Conservation (phyloP, 2,888 invertebrate species). For the Drosophila leonis region DNA sequence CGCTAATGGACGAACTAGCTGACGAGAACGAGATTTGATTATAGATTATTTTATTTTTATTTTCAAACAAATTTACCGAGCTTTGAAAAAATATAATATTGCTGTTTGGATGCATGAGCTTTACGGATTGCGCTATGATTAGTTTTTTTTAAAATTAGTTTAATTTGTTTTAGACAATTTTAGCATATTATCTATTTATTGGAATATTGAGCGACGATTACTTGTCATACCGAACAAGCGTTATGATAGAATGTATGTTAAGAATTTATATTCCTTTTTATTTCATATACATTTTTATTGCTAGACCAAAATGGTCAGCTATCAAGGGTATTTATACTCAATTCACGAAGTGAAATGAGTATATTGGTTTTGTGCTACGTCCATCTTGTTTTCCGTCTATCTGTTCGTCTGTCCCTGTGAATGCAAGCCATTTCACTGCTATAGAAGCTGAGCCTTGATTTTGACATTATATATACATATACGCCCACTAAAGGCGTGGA, state of each 20-base stretch:
- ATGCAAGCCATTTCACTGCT: too few relatives aligned
- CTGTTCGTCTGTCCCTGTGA: too few relatives aligned
- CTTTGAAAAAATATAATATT: neutral
- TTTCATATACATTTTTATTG: neutral
- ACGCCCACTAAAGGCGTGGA: too few relatives aligned
- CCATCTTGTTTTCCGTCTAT: too few relatives aligned
- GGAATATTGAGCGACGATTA: neutral
- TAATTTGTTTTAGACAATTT: neutral
- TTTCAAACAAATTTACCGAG: neutral
- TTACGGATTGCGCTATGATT: neutral
- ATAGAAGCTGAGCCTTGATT: too few relatives aligned
- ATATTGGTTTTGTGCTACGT: too few relatives aligned
- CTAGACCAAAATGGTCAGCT: neutral
- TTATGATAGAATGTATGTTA: neutral
- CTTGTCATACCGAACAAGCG: too few relatives aligned
- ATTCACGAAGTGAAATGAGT: neutral
- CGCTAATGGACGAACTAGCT: neutral
- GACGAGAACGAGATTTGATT: neutral
- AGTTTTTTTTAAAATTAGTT: neutral
- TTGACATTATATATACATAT: too few relatives aligned
- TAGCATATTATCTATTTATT: neutral
- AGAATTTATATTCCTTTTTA: neutral
- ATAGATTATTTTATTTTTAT: neutral
- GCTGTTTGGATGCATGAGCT: neutral
- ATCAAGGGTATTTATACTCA: neutral